Base-by-base conservation (phyloP, 2,113 vertebrate genomes). In the Oreamnos americanus region DNA sequence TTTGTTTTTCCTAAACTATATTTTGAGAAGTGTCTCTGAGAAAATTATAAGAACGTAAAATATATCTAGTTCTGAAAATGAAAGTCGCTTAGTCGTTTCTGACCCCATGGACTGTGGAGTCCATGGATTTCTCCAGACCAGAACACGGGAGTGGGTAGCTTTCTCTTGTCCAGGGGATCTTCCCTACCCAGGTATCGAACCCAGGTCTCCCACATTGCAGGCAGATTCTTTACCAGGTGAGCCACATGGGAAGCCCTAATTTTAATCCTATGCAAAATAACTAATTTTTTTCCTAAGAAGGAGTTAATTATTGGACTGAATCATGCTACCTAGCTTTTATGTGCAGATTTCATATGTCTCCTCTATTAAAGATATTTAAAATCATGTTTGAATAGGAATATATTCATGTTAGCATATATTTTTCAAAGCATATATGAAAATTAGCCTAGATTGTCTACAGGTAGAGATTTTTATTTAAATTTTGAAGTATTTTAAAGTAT, bases 231-330 rank as follows among this genome's bases (percentile, higher is more conserved):
- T 74, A 74, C 67, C 67, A 74, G 67, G 19, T 74, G 67, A 74
- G 67, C 67, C 67, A 39, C 19, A 39, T 74, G 67, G 36, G 67
- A 74, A 74, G 67, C 36, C 43, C 93, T 30, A 88, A 94, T 97
- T 81, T 97, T 79, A 93, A 86, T 96, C 71, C 97, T 98, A 98
- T 98, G 98, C 97, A 98, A 98, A 96, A 96, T 95, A 91, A 84
- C 25, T 12, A 97, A 87, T 55, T 82, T 94, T 94, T 96, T 97
- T 97, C 91, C 62, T 96, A 6, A 92, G 36, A 96, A 93, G 84
- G 83, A 97, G 96, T 96, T 76, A 78, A 91, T 39, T 71, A 51
- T 64, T 43, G 33, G 33, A 45, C 28, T 96, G 58, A 95, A 95
- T 94, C 88, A 87, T 93, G 91, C 86, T 97, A 60, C 60, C 96